Evolutionary conservation across 1,140 invertebrate species (phyloP).

Genomic region (Alviniconcha marisindica): DNA sequence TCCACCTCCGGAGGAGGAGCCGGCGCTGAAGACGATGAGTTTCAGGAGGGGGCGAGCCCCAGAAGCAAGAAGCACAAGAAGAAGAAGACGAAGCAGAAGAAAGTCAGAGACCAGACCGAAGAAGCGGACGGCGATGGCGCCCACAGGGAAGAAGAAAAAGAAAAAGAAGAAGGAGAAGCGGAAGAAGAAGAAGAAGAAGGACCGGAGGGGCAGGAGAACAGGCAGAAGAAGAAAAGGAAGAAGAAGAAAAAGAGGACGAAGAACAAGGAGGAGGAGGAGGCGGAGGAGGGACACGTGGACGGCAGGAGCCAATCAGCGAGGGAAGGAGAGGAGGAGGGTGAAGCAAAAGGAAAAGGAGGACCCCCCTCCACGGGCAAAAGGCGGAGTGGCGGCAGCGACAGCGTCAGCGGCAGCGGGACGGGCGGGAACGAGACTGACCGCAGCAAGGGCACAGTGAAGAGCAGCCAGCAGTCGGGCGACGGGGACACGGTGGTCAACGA

Average conservation of each 20-base stretch:
- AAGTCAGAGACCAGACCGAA: too few species aligned
- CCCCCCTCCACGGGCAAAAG: not conserved
- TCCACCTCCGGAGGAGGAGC: not conserved
- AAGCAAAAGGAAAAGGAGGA: slow-evolving; percentile 7
- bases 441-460: not conserved
- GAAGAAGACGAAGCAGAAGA: too few species aligned
- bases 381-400: too few species aligned
- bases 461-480: not conserved
- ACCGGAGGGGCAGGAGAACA: too few species aligned
- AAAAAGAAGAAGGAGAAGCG: not conserved
- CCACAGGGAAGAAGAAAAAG: too few species aligned
- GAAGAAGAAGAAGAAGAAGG: too few species aligned
- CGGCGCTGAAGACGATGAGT: not conserved
- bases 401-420: not conserved
- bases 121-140: too few species aligned
- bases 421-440: not conserved
- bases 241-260: not conserved
- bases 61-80: too few species aligned
- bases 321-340: slow-evolving; percentile 17
- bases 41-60: too few species aligned
- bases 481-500: not conserved
- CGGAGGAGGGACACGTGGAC: not conserved
- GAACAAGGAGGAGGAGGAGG: not conserved
- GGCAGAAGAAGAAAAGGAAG: not conserved
- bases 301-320: not conserved